phyloP scores from a whole-genome alignment of 2,797 vertebrate species.

The Cercopithecus mitis region DNA sequence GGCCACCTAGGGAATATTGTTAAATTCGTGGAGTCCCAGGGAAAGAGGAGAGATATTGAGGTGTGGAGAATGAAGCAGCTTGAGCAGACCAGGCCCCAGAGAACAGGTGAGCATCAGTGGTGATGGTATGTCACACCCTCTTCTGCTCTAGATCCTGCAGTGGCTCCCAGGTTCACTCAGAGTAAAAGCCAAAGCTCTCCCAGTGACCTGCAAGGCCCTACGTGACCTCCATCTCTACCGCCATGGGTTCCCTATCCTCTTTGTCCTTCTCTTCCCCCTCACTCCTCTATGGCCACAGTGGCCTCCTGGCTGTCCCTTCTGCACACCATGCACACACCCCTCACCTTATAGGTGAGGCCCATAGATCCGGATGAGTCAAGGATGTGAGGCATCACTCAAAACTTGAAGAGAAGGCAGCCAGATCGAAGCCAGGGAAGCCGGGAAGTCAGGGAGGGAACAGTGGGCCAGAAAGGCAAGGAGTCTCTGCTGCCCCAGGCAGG shows the following conservation, averaged over 20 bases:
- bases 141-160: neutral
- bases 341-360: neutral
- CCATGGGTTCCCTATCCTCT: neutral
- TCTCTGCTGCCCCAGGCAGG: too few relatives aligned
- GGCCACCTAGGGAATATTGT: neutral
- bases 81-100: neutral
- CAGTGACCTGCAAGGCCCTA: rapidly evolving
- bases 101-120: neutral
- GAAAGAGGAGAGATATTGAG: neutral
- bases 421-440: neutral
- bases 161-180: neutral
- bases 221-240: rapidly evolving
- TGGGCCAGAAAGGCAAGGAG: neutral
- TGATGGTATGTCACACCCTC: too few relatives aligned
- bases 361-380: rapidly evolving
- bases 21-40: neutral
- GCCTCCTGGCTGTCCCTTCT: neutral
- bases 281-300: neutral
- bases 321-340: rapidly evolving
- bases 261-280: neutral
- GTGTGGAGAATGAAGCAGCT: too few relatives aligned
- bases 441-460: neutral
- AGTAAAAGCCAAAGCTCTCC: neutral
- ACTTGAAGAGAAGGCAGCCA: neutral
- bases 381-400: rapidly evolving